A percentile compares a stretch with the other conserved stretches of the same genome.
These are phyloP conservation scores for Aethes cnicana DNA, from an alignment of 2,888 invertebrate species.

Conservation along the genomic window DNA sequence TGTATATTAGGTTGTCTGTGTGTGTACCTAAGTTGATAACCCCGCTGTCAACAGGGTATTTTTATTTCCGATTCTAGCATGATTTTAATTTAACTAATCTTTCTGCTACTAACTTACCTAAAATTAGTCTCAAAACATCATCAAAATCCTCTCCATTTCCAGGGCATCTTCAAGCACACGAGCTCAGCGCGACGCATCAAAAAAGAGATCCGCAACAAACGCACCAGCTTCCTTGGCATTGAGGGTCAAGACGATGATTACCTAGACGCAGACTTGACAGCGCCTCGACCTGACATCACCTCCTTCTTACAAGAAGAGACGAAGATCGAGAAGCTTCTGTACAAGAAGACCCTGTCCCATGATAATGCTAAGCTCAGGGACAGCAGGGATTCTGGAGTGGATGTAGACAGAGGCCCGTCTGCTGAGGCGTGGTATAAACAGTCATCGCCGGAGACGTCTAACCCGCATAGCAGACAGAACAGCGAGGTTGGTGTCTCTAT, in stretches of 20 bases:
- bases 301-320: constrained; percentile 90
- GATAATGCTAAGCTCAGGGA: constrained; percentile 85
- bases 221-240: constrained; percentile 92
- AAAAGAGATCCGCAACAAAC: constrained; percentile 91
- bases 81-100: too few species aligned
- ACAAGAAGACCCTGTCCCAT: constrained; percentile 87
- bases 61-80: too few species aligned
- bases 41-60: too few species aligned
- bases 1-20: too few species aligned
- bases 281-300: constrained; percentile 90
- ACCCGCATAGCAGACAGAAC: constrained; percentile 90
- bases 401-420: constrained; percentile 83
- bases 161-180: constrained; percentile 86
- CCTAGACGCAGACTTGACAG: constrained; percentile 85
- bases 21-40: too few species aligned
- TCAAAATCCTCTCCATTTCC: constrained; percentile 32
- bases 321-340: constrained; percentile 88
- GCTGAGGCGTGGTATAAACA: constrained; percentile 83
- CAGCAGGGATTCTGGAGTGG: constrained; percentile 91
- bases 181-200: constrained; percentile 93
- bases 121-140: too few species aligned
- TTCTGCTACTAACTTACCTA: too few species aligned
- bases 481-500: constrained; percentile 88
- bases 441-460: constrained; percentile 77
- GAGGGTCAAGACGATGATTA: constrained; percentile 88